Evolutionary conservation across 2,797 vertebrate species (phyloP).

Genomic region (Acipenser transmontanus): DNA sequence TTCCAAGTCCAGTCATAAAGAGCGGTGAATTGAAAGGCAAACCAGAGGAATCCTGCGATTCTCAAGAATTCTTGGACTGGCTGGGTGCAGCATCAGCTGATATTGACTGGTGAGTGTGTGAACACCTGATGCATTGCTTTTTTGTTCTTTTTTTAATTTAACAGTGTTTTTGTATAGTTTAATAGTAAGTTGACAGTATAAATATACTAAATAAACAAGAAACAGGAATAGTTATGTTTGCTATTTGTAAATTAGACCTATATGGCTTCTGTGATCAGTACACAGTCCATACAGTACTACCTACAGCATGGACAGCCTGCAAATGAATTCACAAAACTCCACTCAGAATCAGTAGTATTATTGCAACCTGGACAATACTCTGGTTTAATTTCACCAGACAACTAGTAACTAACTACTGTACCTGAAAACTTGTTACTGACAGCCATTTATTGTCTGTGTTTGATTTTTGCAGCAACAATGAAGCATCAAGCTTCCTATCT

Average conservation of each 20-base stretch:
- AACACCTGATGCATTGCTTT: neutral
- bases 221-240: neutral
- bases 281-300: too few species aligned
- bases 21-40: slow-evolving; percentile 50
- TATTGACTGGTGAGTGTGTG: slow-evolving; percentile 60
- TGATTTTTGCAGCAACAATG: slow-evolving; percentile 58
- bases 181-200: neutral
- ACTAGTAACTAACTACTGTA: neutral
- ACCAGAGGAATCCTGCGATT: slow-evolving; percentile 51
- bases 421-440: too few species aligned
- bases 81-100: slow-evolving; percentile 68
- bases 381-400: neutral
- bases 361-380: too few species aligned
- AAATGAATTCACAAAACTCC: too few species aligned
- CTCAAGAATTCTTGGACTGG: slow-evolving; percentile 77
- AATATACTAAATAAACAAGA: neutral
- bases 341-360: too few species aligned
- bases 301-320: too few species aligned
- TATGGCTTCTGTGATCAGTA: too few species aligned
- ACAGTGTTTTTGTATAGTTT: neutral
- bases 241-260: neutral
- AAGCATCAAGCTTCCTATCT: slow-evolving; percentile 71
- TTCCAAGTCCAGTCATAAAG: slow-evolving; percentile 59
- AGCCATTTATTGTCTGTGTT: neutral
- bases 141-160: neutral